Conservation (phyloP, 2,888 invertebrate genomes). For the Deroplatys truncata region DNA sequence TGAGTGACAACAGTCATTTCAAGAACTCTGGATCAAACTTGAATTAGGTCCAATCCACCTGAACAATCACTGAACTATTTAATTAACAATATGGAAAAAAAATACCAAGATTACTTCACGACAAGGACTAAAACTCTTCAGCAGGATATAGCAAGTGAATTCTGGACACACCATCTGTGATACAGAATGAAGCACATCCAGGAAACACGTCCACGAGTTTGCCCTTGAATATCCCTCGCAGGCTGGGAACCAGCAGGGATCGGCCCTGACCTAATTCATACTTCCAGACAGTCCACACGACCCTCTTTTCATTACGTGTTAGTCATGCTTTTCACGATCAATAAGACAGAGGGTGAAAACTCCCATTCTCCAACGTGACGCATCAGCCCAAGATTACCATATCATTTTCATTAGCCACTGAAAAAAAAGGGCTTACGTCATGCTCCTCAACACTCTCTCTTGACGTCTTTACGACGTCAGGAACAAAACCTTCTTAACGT, state of each 20-base stretch:
- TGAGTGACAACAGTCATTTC: too few species aligned
- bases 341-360: not conserved
- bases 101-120: too few species aligned
- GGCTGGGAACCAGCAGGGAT: not conserved
- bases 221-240: not conserved
- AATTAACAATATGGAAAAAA: too few species aligned
- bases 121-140: not conserved
- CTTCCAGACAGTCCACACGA: not conserved
- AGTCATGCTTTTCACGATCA: not conserved
- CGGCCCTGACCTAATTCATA: not conserved
- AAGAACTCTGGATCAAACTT: too few species aligned
- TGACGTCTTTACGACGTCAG: not conserved
- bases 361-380: not conserved
- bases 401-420: not conserved
- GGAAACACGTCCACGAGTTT: not conserved
- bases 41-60: too few species aligned
- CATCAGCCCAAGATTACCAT: not conserved
- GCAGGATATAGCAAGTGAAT: too few species aligned
- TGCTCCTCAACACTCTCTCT: not conserved
- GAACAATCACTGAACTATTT: too few species aligned
- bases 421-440: not conserved
- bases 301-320: not conserved
- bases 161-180: not conserved
- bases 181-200: not conserved
- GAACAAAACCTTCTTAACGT: not conserved